Conservation (phyloP, 1,140 invertebrate species). For the Drosophila suzukii region DNA sequence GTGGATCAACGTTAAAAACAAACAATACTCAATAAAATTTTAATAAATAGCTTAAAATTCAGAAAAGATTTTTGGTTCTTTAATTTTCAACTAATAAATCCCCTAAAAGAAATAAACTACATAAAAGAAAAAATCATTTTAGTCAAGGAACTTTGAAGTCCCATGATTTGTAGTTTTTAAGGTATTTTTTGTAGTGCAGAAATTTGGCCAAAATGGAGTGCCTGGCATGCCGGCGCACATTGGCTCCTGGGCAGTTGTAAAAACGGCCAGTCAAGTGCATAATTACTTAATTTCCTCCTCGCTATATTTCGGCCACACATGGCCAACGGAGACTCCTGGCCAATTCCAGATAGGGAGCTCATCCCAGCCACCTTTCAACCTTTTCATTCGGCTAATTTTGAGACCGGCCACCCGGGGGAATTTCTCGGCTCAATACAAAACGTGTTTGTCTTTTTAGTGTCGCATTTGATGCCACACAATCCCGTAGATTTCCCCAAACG, state of each 20-base stretch:
- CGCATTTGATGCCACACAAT: constrained; percentile 73
- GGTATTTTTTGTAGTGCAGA: constrained; percentile 4
- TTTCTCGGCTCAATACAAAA: constrained; percentile 57
- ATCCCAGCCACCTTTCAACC: constrained; percentile 26
- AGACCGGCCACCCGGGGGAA: constrained; percentile 27
- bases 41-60: too few species aligned
- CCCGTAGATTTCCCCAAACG: constrained; percentile 73
- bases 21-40: too few species aligned
- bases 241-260: constrained; percentile 40
- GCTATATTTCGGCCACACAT: constrained; percentile 42
- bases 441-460: constrained; percentile 70
- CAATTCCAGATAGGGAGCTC: constrained; percentile 24
- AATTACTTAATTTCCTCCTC: constrained; percentile 75
- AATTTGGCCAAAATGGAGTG: constrained; percentile 58
- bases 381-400: constrained; percentile 65
- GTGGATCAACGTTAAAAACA: too few species aligned
- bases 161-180: too few species aligned
- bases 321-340: constrained; percentile 22
- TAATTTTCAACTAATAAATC: too few species aligned
- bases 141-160: too few species aligned
- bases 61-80: too few species aligned
- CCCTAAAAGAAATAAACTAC: too few species aligned
- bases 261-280: constrained; percentile 78
- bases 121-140: too few species aligned
- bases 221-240: constrained; percentile 29